A percentile compares a stretch with the other conserved stretches of the same genome.
phyloP scores from a whole-genome alignment of 1,140 invertebrate genomes.

The Heliconius hermathena region DNA sequence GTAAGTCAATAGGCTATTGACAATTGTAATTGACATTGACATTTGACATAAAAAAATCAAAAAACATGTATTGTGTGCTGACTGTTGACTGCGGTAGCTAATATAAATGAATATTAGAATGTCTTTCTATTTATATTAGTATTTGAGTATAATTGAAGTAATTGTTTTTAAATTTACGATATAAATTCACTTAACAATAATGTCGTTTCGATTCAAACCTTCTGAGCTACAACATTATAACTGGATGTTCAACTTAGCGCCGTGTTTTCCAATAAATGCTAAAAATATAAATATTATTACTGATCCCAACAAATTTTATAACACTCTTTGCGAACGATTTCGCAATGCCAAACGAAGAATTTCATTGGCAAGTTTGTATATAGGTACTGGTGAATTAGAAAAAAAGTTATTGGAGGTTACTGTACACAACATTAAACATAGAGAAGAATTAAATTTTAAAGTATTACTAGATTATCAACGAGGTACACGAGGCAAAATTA shows the following conservation, averaged over 20 bases:
- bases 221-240: constrained; percentile 76
- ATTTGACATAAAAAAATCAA: no score
- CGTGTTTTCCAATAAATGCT: constrained; percentile 87
- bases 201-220: constrained; percentile 66
- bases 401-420: constrained; percentile 87
- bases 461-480: constrained; percentile 95
- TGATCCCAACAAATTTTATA: constrained; percentile 90
- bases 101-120: no score
- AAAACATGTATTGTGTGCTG: no score
- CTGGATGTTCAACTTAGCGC: constrained; percentile 87
- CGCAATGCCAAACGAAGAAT: constrained; percentile 89
- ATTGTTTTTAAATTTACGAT: neutral
- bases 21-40: no score
- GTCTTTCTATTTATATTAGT: neutral
- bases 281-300: constrained; percentile 88
- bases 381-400: constrained; percentile 95
- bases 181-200: constrained; percentile 35
- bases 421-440: constrained; percentile 81
- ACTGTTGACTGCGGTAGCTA: no score
- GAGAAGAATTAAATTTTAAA: constrained; percentile 87
- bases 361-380: constrained; percentile 94
- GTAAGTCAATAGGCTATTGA: no score
- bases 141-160: neutral
- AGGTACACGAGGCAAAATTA: constrained; percentile 90
- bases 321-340: constrained; percentile 87